Conservation (phyloP, 2,888 invertebrate species). For the Carabus problematicus region DNA sequence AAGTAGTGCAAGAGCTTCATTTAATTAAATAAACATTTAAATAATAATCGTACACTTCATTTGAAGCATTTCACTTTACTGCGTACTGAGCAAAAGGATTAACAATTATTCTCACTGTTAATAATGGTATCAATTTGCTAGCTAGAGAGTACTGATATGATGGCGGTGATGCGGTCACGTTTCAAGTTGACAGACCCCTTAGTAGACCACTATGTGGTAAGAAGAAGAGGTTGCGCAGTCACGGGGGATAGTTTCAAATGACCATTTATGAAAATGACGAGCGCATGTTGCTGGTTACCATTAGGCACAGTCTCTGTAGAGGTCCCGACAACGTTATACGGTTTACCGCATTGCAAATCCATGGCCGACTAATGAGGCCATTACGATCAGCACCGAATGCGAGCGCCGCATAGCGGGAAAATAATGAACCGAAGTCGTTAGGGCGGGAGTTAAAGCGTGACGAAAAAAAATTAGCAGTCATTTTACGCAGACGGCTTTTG, state of each 20-base stretch:
- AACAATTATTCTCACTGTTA: no score
- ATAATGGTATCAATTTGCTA: no score
- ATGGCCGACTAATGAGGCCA: slow-evolving; percentile 35
- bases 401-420: slow-evolving; percentile 3
- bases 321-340: slow-evolving; percentile 10
- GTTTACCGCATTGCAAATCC: slow-evolving; percentile 24
- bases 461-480: slow-evolving; percentile 4
- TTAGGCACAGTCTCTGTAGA: background rate
- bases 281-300: background rate
- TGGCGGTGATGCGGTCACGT: background rate
- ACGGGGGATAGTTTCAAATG: background rate
- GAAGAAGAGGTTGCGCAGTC: background rate
- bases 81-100: no score
- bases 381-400: slow-evolving; percentile 26
- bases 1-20: no score
- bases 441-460: background rate
- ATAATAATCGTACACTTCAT: no score
- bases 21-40: no score
- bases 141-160: no score
- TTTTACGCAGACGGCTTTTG: slow-evolving; percentile 4
- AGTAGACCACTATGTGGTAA: background rate
- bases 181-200: background rate
- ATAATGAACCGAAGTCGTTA: slow-evolving; percentile 22
- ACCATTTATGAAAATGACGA: slow-evolving; percentile 23
- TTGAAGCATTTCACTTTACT: no score